These are phyloP conservation scores for Trogon surrucura DNA, from an alignment of 2,113 vertebrate genomes.

Conservation along the genomic window DNA sequence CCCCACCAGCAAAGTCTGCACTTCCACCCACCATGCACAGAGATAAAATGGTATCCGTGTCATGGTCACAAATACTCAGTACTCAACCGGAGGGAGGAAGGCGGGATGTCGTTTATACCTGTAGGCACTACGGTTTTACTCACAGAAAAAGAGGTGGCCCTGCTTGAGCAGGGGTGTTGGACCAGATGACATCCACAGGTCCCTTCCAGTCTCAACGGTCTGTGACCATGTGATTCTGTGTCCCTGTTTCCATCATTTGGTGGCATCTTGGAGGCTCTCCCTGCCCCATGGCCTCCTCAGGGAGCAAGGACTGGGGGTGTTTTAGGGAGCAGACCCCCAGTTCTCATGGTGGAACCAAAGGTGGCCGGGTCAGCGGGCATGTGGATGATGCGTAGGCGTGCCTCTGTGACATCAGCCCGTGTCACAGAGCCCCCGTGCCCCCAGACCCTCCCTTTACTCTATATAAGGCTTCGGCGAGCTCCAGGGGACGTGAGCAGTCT, in stretches of 20 bases:
- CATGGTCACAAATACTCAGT: no score
- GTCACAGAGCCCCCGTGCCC: neutral
- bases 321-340: neutral
- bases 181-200: no score
- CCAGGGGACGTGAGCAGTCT: neutral
- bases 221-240: neutral
- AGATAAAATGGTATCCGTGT: no score
- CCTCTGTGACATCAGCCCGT: neutral
- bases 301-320: neutral
- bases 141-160: no score
- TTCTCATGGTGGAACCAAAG: neutral
- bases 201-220: no score
- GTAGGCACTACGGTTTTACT: no score
- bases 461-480: neutral
- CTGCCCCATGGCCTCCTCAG: neutral
- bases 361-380: fast-evolving
- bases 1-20: no score
- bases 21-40: no score
- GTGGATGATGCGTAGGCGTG: neutral
- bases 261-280: neutral
- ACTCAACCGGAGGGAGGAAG: no score
- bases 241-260: neutral
- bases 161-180: no score
- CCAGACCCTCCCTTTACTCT: neutral
- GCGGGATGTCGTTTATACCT: no score